Base-by-base conservation (phyloP, 2,797 vertebrate species). In the Limosa lapponica region DNA sequence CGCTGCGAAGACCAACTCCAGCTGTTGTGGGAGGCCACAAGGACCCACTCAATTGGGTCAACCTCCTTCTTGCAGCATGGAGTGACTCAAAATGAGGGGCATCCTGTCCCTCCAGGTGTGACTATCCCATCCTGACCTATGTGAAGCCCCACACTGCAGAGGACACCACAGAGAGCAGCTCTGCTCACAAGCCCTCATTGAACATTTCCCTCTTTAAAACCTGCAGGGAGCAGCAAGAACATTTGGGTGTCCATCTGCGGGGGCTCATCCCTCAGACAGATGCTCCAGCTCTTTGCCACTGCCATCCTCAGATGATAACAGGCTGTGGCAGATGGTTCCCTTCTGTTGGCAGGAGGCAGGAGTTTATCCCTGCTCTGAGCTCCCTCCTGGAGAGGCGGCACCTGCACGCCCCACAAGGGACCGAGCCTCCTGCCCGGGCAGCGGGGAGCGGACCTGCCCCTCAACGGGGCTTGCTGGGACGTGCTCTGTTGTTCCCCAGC, bases 241-340 rank as follows among this genome's bases (percentile, higher is more conserved):
- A 97, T 95, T 93, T 97, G 96, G 95, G 95, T 90, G 95, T 95
- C 95, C 95, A 93, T 97, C 95, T 97, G 95, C 0, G 1, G 93
- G 91, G 92, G 67, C 89, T 89, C 64, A 20, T 93, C 81, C 90
- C 73, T 93, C 92, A 92, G 86, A 77, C 92, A 96, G 95, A 90
- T 96, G 95, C 93, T 94, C 71, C 84, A 96, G 92, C 91, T 90
- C 89, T 89, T 89, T 94, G 93, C 91, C 95, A 94, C 93, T 92
- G 95, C 87, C 71, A 67, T 93, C 81, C 64, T 91, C 91, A 92
- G 92, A 87, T 67, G 88, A 90, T 46, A 83, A 83, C 32, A 8
- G 86, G 70, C 94, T 89, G 93, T 32, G 75, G 92, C 96, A 95
- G 95, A 96, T 96, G 95, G 95, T 74, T 93, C 82, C 95, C 87